Percentiles rank a stretch among this genome's conserved stretches.
These are phyloP conservation scores for Neodontobutis hainanensis DNA, from an alignment of 2,113 vertebrate genomes.

Conservation along the genomic window DNA sequence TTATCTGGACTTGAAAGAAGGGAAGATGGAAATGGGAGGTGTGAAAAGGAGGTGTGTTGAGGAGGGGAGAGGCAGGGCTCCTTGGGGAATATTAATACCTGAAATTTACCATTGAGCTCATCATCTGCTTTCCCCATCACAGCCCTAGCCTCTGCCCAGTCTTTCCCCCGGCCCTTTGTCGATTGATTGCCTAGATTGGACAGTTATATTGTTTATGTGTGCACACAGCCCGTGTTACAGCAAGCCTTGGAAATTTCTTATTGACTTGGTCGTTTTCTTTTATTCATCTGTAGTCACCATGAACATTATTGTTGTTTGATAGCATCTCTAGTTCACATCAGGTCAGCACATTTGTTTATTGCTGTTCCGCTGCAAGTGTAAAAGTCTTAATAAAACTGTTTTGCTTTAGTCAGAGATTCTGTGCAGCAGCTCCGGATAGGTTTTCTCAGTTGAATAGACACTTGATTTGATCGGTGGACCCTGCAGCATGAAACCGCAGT, in stretches of 20 bases:
- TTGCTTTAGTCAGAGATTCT: constrained; percentile 39
- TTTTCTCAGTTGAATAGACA: constrained; percentile 35
- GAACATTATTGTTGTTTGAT: constrained; percentile 30
- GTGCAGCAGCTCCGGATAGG: not conserved
- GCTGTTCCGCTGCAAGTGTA: constrained; percentile 47
- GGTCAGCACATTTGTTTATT: constrained; percentile 54
- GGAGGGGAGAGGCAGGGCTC: constrained; percentile 28
- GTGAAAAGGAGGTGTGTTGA: constrained; percentile 8
- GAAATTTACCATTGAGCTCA: constrained; percentile 50
- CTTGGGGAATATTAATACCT: constrained; percentile 54
- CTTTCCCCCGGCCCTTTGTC: constrained; percentile 15
- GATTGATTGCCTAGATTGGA: constrained; percentile 52
- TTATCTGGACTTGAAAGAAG: constrained; percentile 74
- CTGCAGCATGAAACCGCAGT: constrained; percentile 35
- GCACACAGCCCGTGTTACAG: constrained; percentile 23
- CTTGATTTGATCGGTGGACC: constrained; percentile 53
- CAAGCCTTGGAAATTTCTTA: constrained; percentile 42
- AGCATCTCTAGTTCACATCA: constrained; percentile 46
- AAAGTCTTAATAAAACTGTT: constrained; percentile 52
- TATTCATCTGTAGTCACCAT: constrained; percentile 21
- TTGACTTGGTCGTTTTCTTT: constrained; percentile 51
- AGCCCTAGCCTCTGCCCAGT: constrained; percentile 5
- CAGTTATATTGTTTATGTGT: constrained; percentile 36
- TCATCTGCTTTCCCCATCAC: constrained; percentile 36
- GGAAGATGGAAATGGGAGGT: constrained; percentile 59